A percentile compares a stretch with the other conserved stretches of the same genome.
Conservation (phyloP, 2,797 vertebrate genomes). For the Diplodus sargus region DNA sequence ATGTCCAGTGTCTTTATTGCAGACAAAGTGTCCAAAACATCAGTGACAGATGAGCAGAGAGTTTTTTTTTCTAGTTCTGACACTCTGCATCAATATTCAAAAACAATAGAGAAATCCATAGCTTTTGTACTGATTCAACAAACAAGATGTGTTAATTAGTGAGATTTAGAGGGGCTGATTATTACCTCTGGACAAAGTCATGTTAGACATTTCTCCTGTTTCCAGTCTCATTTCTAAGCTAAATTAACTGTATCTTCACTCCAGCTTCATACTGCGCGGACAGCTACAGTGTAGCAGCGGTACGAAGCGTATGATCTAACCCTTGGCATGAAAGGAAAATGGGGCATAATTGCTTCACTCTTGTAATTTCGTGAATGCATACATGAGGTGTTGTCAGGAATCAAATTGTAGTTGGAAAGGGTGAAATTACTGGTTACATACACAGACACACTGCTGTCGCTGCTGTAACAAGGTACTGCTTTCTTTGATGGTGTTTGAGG, state of each 20-base stretch:
- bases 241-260: not conserved
- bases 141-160: not conserved
- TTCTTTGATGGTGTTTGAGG: not conserved
- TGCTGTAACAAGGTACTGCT: too few relatives aligned
- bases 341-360: not conserved
- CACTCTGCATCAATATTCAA: conserved; percentile 2
- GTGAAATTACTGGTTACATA: not conserved
- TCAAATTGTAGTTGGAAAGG: not conserved
- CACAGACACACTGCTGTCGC: not conserved
- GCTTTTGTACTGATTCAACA: not conserved
- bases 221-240: too few relatives aligned
- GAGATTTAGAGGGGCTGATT: not conserved
- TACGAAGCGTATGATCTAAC: not conserved
- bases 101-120: not conserved
- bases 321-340: conserved; percentile 15
- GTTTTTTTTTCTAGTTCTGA: not conserved
- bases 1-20: not conserved
- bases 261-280: conserved; percentile 1
- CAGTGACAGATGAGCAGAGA: not conserved
- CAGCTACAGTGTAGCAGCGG: not conserved
- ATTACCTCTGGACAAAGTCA: not conserved
- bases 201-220: not conserved
- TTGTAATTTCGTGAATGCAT: not conserved
- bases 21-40: not conserved
- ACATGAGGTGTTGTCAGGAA: not conserved